Evolutionary conservation across 2,888 invertebrate genomes (phyloP).

Genomic region (Ornithoptera priamus): DNA sequence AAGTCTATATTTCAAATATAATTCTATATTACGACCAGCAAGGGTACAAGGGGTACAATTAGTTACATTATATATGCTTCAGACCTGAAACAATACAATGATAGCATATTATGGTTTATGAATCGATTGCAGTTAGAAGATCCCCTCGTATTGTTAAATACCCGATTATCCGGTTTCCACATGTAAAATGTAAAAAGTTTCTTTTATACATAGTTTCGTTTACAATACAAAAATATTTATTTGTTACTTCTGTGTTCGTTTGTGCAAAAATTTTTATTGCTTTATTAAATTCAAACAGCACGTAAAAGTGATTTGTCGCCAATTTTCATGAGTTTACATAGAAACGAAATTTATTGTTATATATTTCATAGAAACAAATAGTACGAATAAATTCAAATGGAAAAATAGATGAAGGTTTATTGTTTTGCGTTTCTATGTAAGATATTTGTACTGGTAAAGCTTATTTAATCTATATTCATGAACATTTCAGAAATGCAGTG

Average conservation of each 20-base stretch:
- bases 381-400: not conserved
- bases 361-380: not conserved
- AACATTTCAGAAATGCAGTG: not conserved
- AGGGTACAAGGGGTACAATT: too few species aligned
- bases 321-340: not conserved
- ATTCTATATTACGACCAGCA: too few species aligned
- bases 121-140: not conserved
- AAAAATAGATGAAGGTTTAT: not conserved
- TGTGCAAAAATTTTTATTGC: conserved; percentile 18
- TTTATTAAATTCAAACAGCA: conserved; percentile 18
- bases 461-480: not conserved
- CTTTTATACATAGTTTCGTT: not conserved
- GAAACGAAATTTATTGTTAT: not conserved
- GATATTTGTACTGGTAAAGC: not conserved
- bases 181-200: not conserved
- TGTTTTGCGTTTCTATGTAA: not conserved
- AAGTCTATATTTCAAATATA: too few species aligned
- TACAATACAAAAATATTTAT: conserved; percentile 1
- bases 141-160: not conserved
- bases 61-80: not conserved
- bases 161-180: not conserved
- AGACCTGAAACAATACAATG: not conserved
- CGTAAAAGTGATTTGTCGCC: conserved; percentile 20
- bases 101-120: not conserved
- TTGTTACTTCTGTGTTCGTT: conserved; percentile 9